Evolutionary conservation across 2,888 invertebrate species (phyloP).

Genomic region (Chrysolina oricalcia): DNA sequence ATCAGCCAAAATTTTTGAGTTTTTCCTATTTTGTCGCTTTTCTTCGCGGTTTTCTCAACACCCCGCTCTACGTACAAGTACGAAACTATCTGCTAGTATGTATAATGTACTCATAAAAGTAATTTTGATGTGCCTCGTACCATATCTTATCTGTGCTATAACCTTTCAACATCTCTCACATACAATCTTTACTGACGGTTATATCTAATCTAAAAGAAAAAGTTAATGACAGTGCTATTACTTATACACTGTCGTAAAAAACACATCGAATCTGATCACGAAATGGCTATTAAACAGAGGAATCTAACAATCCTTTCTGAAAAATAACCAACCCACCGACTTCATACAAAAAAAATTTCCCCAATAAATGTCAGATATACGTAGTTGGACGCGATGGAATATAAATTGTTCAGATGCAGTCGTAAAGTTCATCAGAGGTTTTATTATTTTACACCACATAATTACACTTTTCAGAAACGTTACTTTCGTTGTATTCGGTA

Average conservation of each 20-base stretch:
- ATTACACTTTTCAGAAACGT: conserved; percentile 15
- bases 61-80: too few species aligned
- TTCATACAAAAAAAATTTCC: conserved; percentile 14
- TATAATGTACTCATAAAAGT: background rate
- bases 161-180: conserved; percentile 14
- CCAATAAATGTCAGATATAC: conserved; percentile 31
- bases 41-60: too few species aligned
- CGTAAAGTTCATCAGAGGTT: conserved; percentile 15
- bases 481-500: background rate
- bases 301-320: conserved; percentile 17
- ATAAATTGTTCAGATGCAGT: conserved; percentile 18
- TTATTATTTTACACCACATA: conserved; percentile 12
- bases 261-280: conserved; percentile 25
- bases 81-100: background rate
- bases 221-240: conserved; percentile 25
- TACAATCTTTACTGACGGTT: conserved; percentile 22
- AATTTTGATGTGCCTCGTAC: background rate
- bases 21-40: too few species aligned
- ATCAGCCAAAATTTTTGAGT: too few species aligned
- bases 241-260: conserved; percentile 25
- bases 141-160: background rate
- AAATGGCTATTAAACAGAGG: conserved; percentile 25
- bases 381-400: conserved; percentile 8
- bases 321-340: conserved; percentile 29
- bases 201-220: conserved; percentile 27